Evolutionary conservation across 1,140 invertebrate species (phyloP).

Genomic region (Popillia japonica): DNA sequence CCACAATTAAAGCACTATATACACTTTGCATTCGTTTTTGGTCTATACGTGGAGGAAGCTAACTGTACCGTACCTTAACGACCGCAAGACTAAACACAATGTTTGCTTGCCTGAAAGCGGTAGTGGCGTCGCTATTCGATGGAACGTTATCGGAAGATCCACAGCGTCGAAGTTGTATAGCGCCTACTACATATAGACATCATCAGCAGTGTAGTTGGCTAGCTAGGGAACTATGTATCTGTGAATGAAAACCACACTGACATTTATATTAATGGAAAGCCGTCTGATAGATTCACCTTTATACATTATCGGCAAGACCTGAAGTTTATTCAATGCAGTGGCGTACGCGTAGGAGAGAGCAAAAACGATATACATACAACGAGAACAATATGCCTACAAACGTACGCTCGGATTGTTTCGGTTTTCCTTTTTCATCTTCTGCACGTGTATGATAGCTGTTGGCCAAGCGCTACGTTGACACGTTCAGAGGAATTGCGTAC

Average conservation of each 20-base stretch:
- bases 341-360: neutral
- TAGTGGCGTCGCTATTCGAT: neutral
- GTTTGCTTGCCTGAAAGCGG: neutral
- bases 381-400: neutral
- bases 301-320: neutral
- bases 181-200: neutral
- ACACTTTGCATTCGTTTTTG: neutral
- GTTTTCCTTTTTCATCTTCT: neutral
- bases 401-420: neutral
- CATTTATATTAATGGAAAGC: slow-evolving; percentile 39
- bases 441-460: neutral
- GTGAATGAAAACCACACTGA: slow-evolving; percentile 32
- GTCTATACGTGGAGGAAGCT: neutral
- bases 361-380: neutral
- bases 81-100: slow-evolving; percentile 7
- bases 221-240: neutral
- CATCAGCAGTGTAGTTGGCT: neutral
- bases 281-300: slow-evolving; percentile 27
- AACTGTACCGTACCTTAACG: slow-evolving; percentile 2
- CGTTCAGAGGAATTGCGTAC: too few relatives aligned
- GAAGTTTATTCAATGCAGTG: slow-evolving; percentile 16
- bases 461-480: neutral
- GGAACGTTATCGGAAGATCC: slow-evolving; percentile 17
- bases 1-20: neutral
- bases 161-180: neutral